Base-by-base conservation (phyloP, 2,888 invertebrate genomes). In the Hesperia comma region DNA sequence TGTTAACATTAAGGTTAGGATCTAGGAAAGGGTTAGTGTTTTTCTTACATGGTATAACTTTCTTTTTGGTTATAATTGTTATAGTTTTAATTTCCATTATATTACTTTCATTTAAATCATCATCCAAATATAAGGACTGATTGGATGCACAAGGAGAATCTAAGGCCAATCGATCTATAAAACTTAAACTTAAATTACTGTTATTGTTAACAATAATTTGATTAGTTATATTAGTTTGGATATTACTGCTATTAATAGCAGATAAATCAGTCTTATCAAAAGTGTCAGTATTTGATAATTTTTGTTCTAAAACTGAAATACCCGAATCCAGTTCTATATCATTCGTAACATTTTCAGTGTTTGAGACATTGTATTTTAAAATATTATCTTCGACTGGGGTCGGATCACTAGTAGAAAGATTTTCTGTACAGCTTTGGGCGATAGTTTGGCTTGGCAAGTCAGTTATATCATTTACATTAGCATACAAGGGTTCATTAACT, bases 41-140 rank as follows among this genome's bases (percentile, higher is more conserved):
- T 67, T 77, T 87, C 56, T 81, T 86, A 63, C 76, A 68, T 7
- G 75, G 67, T 8, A 86, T 70, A 17, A 81, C 72, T 71, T 89
- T 90, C 74, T 88, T 92, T 68, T 90, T 92, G 0, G 91, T 91
- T 17, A 92, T 87, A 12, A 91, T 89, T 54, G 92, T 92, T 2
- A 93, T 93, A 0, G 93, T 92, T 83, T 93, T 93, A 2, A 93
- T 92, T 72, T 93, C 93, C 93, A 93, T 93, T 21, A 93, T 93
- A 69, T 93, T 93, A 67, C 93, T 93, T 77, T 93, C 93, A 71
- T 93, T 93, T 53, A 93, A 79, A 75, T 93, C 93, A 73, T 93
- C 93, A 67, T 93, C 93, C 1, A 90, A 79, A 69, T 84, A 90
- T 15, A 93, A 71, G 0, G 92, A 91, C 72, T 87, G 87, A 33